These are phyloP conservation scores for Antrozous pallidus DNA, from an alignment of 2,797 vertebrate genomes.

Conservation along the genomic window DNA sequence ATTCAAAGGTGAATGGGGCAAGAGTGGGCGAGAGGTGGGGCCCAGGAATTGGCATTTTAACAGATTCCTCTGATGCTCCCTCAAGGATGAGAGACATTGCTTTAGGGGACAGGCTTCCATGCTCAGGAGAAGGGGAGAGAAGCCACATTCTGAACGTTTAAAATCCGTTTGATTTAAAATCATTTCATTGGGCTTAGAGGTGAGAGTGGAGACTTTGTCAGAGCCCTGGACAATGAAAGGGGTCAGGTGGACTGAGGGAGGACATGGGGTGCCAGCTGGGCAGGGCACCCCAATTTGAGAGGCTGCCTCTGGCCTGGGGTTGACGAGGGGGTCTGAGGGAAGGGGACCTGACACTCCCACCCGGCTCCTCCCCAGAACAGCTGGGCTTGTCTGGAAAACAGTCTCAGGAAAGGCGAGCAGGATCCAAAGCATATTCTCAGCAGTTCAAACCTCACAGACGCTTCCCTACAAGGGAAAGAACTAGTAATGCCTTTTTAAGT, in stretches of 20 bases:
- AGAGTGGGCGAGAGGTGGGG: not conserved
- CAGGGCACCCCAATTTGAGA: not conserved
- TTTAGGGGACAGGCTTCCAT: not conserved
- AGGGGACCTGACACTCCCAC: not conserved
- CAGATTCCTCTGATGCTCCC: not conserved
- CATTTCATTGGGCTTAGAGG: not conserved
- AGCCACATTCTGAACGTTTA: not conserved
- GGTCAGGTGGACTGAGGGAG: not conserved
- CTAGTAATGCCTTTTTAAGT: slow-evolving; percentile 41
- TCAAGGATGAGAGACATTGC: not conserved
- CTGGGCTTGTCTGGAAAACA: slow-evolving; percentile 65
- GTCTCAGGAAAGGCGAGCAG: slow-evolving; percentile 29
- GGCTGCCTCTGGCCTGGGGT: not conserved
- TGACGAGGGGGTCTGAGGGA: not conserved
- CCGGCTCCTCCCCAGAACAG: slow-evolving; percentile 57
- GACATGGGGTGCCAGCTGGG: not conserved
- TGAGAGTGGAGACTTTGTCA: slow-evolving; percentile 1
- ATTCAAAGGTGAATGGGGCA: not conserved
- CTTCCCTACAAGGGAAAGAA: slow-evolving; percentile 52
- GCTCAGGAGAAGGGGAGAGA: not conserved
- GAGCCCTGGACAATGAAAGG: not conserved
- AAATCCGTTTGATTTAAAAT: slow-evolving; percentile 21
- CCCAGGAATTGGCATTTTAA: slow-evolving; percentile 1
- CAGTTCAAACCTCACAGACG: slow-evolving; percentile 4
- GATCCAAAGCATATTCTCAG: slow-evolving; percentile 40